phyloP scores from a whole-genome alignment of 2,888 invertebrate species.

The Habroteleia sp. region DNA sequence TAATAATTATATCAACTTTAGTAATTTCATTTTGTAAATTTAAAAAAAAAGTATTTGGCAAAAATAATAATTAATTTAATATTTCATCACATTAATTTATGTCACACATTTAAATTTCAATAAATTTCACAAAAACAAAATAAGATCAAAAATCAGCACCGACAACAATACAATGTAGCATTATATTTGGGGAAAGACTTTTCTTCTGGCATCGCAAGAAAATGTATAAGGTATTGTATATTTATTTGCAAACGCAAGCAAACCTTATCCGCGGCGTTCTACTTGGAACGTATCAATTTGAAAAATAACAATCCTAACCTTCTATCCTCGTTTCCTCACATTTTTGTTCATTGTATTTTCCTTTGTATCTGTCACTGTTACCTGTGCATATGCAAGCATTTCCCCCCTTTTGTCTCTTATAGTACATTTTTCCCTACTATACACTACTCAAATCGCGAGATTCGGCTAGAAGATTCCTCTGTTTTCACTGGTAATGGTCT shows the following conservation, averaged over 20 bases:
- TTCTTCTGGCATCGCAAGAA: too few species aligned
- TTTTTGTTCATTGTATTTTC: constrained; percentile 60
- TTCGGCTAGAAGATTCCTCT: constrained; percentile 64
- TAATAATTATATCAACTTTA: too few species aligned
- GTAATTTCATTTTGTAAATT: too few species aligned
- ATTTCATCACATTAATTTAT: too few species aligned
- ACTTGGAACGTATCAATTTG: constrained; percentile 70
- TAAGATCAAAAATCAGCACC: constrained; percentile 7
- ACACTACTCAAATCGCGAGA: constrained; percentile 56
- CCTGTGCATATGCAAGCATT: constrained; percentile 61
- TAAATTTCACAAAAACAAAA: too few species aligned
- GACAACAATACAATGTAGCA: constrained; percentile 5
- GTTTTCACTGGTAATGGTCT: constrained; percentile 76
- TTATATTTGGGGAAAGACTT: too few species aligned
- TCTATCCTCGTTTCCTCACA: constrained; percentile 54
- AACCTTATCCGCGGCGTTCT: constrained; percentile 48
- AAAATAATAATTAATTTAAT: too few species aligned
- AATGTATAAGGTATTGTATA: constrained; percentile 54
- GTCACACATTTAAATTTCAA: too few species aligned
- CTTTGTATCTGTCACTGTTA: constrained; percentile 61
- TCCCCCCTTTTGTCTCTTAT: constrained; percentile 58
- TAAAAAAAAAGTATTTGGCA: too few species aligned
- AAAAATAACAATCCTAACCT: constrained; percentile 73
- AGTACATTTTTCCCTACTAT: constrained; percentile 60
- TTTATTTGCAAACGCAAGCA: constrained; percentile 61